A percentile compares a stretch with the other conserved stretches of the same genome.
Evolutionary conservation across 1,140 invertebrate genomes (phyloP).

Genomic region (Bombus soroeensis): DNA sequence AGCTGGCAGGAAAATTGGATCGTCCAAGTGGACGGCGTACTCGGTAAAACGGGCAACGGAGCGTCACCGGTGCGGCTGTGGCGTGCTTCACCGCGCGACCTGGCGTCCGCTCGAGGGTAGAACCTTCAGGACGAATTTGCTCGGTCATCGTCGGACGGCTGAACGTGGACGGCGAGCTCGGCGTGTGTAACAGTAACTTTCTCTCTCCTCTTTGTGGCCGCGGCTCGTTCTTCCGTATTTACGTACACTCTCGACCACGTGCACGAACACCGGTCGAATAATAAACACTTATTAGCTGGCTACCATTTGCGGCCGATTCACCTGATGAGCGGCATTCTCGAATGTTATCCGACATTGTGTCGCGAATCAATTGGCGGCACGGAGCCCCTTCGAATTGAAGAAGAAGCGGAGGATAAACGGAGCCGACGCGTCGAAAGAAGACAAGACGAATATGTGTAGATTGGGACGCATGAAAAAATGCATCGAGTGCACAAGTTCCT

Average conservation of each 20-base stretch:
- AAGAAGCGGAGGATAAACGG: conserved; percentile 6
- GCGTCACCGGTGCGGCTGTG: conserved; percentile 43
- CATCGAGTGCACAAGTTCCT: neutral
- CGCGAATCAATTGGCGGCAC: conserved; percentile 63
- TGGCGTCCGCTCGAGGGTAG: conserved; percentile 50
- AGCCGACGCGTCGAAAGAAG: neutral
- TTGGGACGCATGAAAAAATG: neutral
- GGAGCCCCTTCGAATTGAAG: neutral
- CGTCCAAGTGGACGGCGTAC: conserved; percentile 7
- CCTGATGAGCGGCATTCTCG: conserved; percentile 68
- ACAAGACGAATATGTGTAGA: neutral
- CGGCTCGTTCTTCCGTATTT: conserved; percentile 63
- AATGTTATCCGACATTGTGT: conserved; percentile 59
- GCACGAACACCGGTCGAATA: conserved; percentile 59
- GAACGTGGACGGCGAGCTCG: conserved; percentile 26
- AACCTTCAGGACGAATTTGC: conserved; percentile 54
- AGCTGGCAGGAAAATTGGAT: conserved; percentile 57
- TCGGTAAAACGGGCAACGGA: conserved; percentile 39
- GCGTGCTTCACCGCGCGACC: conserved; percentile 32
- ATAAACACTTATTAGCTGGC: conserved; percentile 67
- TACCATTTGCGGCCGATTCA: conserved; percentile 69
- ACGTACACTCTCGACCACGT: conserved; percentile 56
- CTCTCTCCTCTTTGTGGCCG: conserved; percentile 56
- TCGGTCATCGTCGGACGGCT: conserved; percentile 56
- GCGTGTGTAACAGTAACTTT: conserved; percentile 66